Percentiles rank a stretch among this genome's conserved stretches.
These are phyloP conservation scores for Limnephilus lunatus DNA, from an alignment of 2,888 invertebrate genomes.

Conservation along the genomic window DNA sequence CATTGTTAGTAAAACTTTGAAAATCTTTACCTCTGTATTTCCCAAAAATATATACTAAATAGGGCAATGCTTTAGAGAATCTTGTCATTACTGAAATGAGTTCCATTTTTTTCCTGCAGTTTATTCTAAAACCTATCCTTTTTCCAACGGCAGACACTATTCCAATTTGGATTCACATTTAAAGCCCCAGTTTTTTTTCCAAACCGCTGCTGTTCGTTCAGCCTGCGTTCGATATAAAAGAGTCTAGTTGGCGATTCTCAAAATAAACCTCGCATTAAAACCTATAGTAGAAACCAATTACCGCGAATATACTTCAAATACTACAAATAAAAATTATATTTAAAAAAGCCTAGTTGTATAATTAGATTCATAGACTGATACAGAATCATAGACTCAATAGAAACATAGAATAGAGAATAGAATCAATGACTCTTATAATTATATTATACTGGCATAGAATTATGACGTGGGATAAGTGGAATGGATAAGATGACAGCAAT, in stretches of 20 bases:
- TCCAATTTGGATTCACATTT: slow-evolving; percentile 3
- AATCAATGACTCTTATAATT: no score
- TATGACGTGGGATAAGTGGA: no score
- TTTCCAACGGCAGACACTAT: neutral
- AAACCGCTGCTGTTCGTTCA: neutral
- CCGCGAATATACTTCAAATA: no score
- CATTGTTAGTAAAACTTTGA: neutral
- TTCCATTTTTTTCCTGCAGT: neutral
- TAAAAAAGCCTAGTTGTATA: no score
- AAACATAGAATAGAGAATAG: no score
- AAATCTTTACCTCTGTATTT: neutral
- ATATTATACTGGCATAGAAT: no score
- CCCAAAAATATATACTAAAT: neutral
- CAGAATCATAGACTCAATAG: no score
- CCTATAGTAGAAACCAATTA: neutral
- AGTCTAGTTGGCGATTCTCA: neutral
- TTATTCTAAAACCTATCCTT: neutral
- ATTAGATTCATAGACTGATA: no score
- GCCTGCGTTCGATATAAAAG: neutral
- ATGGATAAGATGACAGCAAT: no score
- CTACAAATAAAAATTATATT: no score
- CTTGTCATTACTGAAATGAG: neutral
- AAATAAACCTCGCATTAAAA: neutral
- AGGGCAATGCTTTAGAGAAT: neutral
- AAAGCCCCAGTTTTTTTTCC: slow-evolving; percentile 10